A percentile compares a stretch with the other conserved stretches of the same genome.
phyloP scores from a whole-genome alignment of 2,888 invertebrate species.

The Heteromyza rotundicornis region DNA sequence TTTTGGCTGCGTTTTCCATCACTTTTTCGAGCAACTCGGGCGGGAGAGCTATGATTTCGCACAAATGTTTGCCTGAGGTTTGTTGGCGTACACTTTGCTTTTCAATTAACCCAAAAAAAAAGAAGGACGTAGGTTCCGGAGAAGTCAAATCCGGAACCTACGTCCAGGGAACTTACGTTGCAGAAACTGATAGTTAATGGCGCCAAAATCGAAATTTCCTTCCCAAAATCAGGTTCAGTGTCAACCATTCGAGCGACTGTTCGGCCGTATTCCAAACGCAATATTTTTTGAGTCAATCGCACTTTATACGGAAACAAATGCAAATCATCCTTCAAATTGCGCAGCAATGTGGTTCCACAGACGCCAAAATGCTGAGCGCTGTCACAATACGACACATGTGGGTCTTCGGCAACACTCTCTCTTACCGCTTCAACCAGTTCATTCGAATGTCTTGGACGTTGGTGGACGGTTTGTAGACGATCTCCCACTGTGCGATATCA shows the following conservation, averaged over 20 bases:
- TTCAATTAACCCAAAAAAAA: neutral
- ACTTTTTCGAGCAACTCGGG: slow-evolving; percentile 13
- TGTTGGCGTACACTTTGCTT: slow-evolving; percentile 10
- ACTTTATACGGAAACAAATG: too few species aligned
- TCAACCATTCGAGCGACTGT: slow-evolving; percentile 2
- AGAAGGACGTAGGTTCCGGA: slow-evolving; percentile 1
- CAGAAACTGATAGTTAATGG: neutral
- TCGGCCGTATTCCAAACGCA: neutral
- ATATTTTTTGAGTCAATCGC: too few species aligned
- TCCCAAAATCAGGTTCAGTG: neutral
- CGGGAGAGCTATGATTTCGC: slow-evolving; percentile 11
- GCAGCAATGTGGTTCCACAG: too few species aligned
- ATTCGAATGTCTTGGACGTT: too few species aligned
- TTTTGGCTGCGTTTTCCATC: slow-evolving; percentile 10
- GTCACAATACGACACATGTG: too few species aligned
- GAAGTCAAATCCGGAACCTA: neutral
- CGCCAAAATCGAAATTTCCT: neutral
- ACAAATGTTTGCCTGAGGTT: slow-evolving; percentile 7
- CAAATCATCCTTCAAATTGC: too few species aligned
- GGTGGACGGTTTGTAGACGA: too few species aligned
- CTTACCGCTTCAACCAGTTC: too few species aligned
- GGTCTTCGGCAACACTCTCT: too few species aligned
- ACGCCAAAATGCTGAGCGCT: too few species aligned
- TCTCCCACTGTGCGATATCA: too few species aligned
- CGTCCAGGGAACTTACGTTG: neutral